Conservation (phyloP, 1,140 invertebrate species). For the Cotesia chilonis region DNA sequence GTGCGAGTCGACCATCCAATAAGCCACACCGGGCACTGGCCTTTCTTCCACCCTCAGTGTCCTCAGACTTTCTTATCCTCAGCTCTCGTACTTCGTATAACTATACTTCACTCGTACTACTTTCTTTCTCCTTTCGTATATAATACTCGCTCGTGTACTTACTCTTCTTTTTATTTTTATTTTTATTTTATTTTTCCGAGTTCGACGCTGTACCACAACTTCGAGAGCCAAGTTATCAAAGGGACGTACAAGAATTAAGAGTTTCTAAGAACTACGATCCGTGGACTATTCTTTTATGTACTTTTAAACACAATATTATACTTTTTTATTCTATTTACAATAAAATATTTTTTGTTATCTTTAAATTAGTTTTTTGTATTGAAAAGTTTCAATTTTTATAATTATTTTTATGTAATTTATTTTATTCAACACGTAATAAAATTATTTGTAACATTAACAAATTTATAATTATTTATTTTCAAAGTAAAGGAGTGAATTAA, state of each 20-base stretch:
- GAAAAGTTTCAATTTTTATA: not conserved
- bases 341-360: not conserved
- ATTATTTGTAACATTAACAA: no score
- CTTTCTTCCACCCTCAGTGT: constrained; percentile 35
- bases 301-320: not conserved
- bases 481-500: no score
- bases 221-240: constrained; percentile 50
- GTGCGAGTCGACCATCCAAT: constrained; percentile 60
- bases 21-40: constrained; percentile 58
- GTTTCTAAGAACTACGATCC: not conserved
- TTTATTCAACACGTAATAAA: no score
- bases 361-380: constrained; percentile 18
- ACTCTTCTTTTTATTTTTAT: constrained; percentile 15
- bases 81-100: constrained; percentile 11
- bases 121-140: not conserved
- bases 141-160: not conserved
- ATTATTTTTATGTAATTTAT: no score
- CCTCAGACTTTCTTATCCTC: constrained; percentile 31
- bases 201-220: constrained; percentile 6
- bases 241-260: constrained; percentile 46
- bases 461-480: no score
- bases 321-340: not conserved
- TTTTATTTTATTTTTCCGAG: not conserved
- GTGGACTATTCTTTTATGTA: no score
- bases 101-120: not conserved